Percentiles rank a stretch among this genome's conserved stretches.
Evolutionary conservation across 2,113 vertebrate species (phyloP).

Genomic region (Acanthisitta chloris): DNA sequence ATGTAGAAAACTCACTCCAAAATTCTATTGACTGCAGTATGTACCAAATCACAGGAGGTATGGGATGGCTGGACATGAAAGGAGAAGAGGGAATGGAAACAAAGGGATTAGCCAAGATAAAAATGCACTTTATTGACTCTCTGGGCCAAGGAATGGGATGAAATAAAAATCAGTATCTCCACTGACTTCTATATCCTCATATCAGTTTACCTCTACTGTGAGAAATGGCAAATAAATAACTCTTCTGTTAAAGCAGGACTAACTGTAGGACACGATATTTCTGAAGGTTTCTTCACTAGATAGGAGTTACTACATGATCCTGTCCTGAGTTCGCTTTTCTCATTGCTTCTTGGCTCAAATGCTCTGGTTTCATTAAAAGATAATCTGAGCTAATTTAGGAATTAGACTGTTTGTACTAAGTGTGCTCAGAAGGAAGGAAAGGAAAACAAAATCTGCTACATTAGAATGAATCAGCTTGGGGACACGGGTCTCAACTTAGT

Average conservation of each 20-base stretch:
- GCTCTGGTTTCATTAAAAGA: conserved; percentile 19
- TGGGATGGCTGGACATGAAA: neutral
- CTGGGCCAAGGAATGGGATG: neutral
- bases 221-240: neutral
- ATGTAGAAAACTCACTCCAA: neutral
- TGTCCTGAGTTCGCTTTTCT: conserved; percentile 14
- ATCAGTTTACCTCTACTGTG: neutral
- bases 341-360: neutral
- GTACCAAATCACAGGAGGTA: neutral
- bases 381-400: conserved; percentile 58
- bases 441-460: conserved; percentile 57
- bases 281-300: neutral
- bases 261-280: neutral
- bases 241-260: neutral
- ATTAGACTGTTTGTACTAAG: conserved; percentile 57
- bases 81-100: neutral
- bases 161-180: neutral
- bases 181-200: neutral
- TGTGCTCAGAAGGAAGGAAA: conserved; percentile 41
- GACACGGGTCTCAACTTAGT: conserved; percentile 26
- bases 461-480: conserved; percentile 36
- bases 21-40: neutral
- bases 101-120: neutral
- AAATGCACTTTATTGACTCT: neutral
- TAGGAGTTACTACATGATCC: neutral